These are phyloP conservation scores for Cryptops parisi DNA, from an alignment of 2,888 invertebrate species.

Conservation along the genomic window DNA sequence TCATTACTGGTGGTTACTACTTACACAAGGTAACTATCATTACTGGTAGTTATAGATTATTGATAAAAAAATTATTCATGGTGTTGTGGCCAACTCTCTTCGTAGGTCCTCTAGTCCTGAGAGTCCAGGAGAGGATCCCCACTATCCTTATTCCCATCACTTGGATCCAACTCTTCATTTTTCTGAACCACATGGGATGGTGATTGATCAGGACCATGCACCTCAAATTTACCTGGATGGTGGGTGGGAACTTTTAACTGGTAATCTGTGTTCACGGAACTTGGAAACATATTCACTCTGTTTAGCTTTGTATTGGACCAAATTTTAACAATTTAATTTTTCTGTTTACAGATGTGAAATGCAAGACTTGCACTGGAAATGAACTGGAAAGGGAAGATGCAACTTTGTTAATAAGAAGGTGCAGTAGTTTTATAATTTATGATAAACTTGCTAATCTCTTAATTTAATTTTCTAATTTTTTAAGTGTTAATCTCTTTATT, in stretches of 20 bases:
- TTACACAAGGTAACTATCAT: too few relatives aligned
- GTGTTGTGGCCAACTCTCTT: too few relatives aligned
- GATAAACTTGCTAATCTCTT: neutral
- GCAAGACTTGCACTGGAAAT: neutral
- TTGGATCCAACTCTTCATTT: conserved; percentile 6
- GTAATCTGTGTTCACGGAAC: neutral
- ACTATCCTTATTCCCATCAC: neutral
- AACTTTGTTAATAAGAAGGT: conserved; percentile 16
- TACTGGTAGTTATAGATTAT: too few relatives aligned
- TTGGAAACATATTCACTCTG: neutral
- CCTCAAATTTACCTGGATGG: conserved; percentile 10
- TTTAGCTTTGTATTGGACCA: neutral
- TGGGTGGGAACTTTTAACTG: conserved; percentile 4
- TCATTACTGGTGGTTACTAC: too few relatives aligned
- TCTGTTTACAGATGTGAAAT: conserved; percentile 7
- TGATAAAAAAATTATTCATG: too few relatives aligned
- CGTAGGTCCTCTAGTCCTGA: conserved; percentile 10
- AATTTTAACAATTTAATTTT: neutral
- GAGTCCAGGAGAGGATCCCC: conserved; percentile 5
- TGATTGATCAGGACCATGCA: neutral
- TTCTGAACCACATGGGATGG: conserved; percentile 2
- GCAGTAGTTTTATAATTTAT: neutral
- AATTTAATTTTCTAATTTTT: too few relatives aligned
- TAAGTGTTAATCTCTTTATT: too few relatives aligned
- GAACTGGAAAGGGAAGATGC: conserved; percentile 8